These are phyloP conservation scores for Probaryconus sp. DNA, from an alignment of 1,140 invertebrate species.

Conservation along the genomic window DNA sequence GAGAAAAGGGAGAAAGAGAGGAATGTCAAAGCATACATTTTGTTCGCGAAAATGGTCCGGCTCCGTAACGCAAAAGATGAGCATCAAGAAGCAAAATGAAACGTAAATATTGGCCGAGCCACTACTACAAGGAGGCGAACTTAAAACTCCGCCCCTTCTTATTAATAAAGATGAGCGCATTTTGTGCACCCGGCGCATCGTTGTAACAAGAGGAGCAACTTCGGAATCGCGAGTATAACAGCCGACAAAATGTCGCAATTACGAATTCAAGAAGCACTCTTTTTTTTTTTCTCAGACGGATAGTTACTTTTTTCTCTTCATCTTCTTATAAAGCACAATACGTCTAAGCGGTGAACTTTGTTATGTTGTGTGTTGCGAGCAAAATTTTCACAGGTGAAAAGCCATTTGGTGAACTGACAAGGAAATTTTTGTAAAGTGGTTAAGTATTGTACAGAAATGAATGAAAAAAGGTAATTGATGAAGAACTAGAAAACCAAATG, in stretches of 20 bases:
- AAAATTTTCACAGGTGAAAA: conserved; percentile 33
- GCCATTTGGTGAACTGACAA: conserved; percentile 9
- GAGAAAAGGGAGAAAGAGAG: no score
- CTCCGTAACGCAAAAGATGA: conserved; percentile 31
- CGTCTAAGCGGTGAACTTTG: conserved; percentile 26
- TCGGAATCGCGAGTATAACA: conserved; percentile 46
- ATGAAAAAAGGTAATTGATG: no score
- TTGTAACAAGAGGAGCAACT: conserved; percentile 52
- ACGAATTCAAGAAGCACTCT: conserved; percentile 45
- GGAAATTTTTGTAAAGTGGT: no score
- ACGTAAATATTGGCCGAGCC: conserved; percentile 68
- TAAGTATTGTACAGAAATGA: no score
- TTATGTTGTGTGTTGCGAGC: conserved; percentile 20
- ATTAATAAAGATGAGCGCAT: conserved; percentile 71
- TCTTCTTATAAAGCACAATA: conserved; percentile 29
- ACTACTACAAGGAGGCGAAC: conserved; percentile 59
- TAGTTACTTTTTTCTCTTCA: conserved; percentile 23
- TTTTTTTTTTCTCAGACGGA: conserved; percentile 14
- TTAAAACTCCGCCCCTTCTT: conserved; percentile 62
- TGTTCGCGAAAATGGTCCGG: conserved; percentile 29
- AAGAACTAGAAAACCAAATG: no score
- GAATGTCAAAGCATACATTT: background rate
- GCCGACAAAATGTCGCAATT: conserved; percentile 45
- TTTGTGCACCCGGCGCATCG: conserved; percentile 63
- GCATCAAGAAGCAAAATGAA: conserved; percentile 64